phyloP scores from a whole-genome alignment of 2,888 invertebrate species.

The Aspidiotus rigidus region DNA sequence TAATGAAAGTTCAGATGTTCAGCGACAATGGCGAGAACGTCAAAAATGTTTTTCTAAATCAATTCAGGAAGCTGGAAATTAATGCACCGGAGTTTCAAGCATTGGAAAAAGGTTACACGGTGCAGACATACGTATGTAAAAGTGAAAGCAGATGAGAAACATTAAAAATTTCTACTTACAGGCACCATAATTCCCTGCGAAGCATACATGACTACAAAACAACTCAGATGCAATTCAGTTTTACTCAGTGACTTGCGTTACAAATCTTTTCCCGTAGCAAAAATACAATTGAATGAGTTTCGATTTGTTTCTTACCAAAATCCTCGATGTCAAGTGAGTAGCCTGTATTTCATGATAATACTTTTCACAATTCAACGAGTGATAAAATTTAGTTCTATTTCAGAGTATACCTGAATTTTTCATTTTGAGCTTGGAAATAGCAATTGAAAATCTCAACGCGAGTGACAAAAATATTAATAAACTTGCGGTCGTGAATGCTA shows the following conservation, averaged over 20 bases:
- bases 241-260: neutral
- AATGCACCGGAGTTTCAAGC: neutral
- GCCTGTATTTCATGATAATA: neutral
- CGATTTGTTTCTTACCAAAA: constrained; percentile 11
- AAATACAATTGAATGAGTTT: neutral
- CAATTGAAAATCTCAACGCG: neutral
- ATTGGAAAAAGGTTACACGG: neutral
- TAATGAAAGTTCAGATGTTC: constrained; percentile 13
- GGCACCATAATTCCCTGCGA: neutral
- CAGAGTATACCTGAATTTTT: constrained; percentile 7
- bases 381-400: neutral
- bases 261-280: neutral
- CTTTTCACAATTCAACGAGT: neutral
- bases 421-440: constrained; percentile 18
- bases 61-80: constrained; percentile 10
- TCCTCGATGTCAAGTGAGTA: constrained; percentile 18
- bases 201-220: neutral
- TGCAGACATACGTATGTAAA: neutral
- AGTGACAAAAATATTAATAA: neutral
- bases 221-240: neutral
- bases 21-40: neutral
- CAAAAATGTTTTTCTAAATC: neutral
- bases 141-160: neutral
- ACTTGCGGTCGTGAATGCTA: neutral
- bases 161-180: neutral